Percentiles rank a stretch among this genome's conserved stretches.
Evolutionary conservation across 2,113 vertebrate genomes (phyloP).

Genomic region (Chaetodon trifascialis): DNA sequence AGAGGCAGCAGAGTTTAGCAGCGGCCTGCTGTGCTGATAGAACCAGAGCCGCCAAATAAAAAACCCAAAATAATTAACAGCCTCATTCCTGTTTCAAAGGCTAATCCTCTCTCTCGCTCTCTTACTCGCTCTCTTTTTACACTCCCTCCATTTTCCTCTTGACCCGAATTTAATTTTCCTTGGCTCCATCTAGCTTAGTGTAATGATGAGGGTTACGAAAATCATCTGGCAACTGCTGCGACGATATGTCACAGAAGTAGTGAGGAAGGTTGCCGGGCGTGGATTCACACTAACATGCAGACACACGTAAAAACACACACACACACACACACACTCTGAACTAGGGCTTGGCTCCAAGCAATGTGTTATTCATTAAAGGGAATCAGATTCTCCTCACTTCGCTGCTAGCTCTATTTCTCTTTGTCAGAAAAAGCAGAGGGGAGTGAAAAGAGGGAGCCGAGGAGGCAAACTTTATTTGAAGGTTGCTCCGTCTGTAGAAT

Average conservation of each 20-base stretch:
- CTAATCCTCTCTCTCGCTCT: conserved; percentile 34
- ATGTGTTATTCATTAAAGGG: conserved; percentile 81
- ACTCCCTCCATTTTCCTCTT: conserved; percentile 41
- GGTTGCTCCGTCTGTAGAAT: conserved; percentile 5
- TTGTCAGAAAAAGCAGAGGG: conserved; percentile 27
- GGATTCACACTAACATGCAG: conserved; percentile 44
- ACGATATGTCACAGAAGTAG: conserved; percentile 68
- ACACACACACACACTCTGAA: conserved; percentile 34
- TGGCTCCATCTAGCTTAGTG: conserved; percentile 66
- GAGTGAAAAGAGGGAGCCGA: conserved; percentile 6
- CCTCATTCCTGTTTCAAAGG: conserved; percentile 72
- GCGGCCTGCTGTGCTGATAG: conserved; percentile 68
- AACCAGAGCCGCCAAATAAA: conserved; percentile 74
- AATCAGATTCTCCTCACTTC: conserved; percentile 71
- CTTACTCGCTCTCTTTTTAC: conserved; percentile 41
- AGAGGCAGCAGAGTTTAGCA: conserved; percentile 54
- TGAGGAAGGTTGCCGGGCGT: conserved; percentile 42
- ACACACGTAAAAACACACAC: conserved; percentile 31
- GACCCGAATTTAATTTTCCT: conserved; percentile 71
- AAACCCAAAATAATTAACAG: conserved; percentile 74
- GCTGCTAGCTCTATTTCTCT: conserved; percentile 39
- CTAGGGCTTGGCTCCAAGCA: conserved; percentile 53
- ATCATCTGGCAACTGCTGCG: conserved; percentile 72
- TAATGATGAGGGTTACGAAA: conserved; percentile 74
- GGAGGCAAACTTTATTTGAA: conserved; percentile 16